phyloP scores from a whole-genome alignment of 2,888 invertebrate species.

The Orthonevra nobilis region DNA sequence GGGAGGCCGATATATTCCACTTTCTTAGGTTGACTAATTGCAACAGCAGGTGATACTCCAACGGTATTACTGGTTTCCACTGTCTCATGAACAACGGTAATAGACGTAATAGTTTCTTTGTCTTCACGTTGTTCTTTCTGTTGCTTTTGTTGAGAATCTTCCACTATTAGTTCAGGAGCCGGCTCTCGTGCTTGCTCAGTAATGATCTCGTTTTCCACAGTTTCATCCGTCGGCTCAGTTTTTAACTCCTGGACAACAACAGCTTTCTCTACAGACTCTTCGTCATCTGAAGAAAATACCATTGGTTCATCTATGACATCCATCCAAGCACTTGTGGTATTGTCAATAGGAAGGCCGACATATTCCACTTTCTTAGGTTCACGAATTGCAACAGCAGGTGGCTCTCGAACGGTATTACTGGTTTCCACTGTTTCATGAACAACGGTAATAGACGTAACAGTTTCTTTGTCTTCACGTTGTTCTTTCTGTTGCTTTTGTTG shows the following conservation, averaged over 20 bases:
- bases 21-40: slow-evolving; percentile 2
- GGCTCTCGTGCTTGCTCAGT: slow-evolving; percentile 23
- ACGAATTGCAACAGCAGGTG: neutral
- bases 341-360: slow-evolving; percentile 72
- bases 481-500: neutral
- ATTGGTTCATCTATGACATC: slow-evolving; percentile 76
- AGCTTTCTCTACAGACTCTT: slow-evolving; percentile 60
- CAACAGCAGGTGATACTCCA: neutral
- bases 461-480: neutral
- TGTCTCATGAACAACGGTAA: neutral
- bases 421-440: neutral
- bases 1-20: slow-evolving; percentile 71
- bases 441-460: neutral
- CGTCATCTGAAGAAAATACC: slow-evolving; percentile 73
- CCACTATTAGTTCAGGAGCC: too few relatives aligned
- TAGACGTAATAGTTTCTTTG: neutral
- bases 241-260: neutral
- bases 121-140: neutral
- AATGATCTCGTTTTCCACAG: slow-evolving; percentile 66
- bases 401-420: neutral
- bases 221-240: slow-evolving; percentile 71
- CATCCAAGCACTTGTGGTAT: slow-evolving; percentile 74
- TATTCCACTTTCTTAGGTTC: slow-evolving; percentile 39
- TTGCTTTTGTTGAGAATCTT: neutral
- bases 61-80: too few relatives aligned